Evolutionary conservation across 2,113 vertebrate genomes (phyloP).

Genomic region (Acrocephalus arundinaceus): DNA sequence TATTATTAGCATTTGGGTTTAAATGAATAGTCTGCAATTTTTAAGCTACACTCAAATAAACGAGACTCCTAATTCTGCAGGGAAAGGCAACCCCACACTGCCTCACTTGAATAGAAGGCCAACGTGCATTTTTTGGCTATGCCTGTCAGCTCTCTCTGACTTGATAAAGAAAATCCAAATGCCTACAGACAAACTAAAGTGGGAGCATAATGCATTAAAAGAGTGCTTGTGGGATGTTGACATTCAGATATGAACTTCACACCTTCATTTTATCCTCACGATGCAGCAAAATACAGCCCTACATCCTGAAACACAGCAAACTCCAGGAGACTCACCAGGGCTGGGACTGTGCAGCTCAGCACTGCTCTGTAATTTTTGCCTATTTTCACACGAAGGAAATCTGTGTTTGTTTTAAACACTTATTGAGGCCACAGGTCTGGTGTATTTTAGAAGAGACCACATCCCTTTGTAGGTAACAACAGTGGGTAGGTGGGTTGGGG

Average conservation of each 20-base stretch:
- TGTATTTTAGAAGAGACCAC: not conserved
- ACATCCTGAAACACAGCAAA: not conserved
- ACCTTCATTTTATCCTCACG: constrained; percentile 49
- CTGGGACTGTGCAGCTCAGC: not conserved
- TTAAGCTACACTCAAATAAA: constrained; percentile 18
- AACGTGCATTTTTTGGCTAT: constrained; percentile 8
- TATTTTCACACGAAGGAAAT: not conserved
- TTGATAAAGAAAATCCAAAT: constrained; percentile 36
- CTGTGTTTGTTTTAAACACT: not conserved
- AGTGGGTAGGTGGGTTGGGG: not conserved
- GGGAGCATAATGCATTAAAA: constrained; percentile 40
- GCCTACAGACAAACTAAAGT: constrained; percentile 48
- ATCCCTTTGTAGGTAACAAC: not conserved
- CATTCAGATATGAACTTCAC: constrained; percentile 56
- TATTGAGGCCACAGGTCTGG: not conserved
- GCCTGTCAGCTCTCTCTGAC: not conserved
- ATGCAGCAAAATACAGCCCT: constrained; percentile 33
- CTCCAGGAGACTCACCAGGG: not conserved
- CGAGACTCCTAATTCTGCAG: constrained; percentile 11
- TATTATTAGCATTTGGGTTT: constrained; percentile 28
- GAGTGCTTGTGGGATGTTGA: constrained; percentile 52
- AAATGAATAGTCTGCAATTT: constrained; percentile 38
- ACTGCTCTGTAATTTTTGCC: not conserved
- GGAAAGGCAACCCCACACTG: constrained; percentile 38
- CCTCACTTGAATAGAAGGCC: constrained; percentile 23